phyloP scores from a whole-genome alignment of 2,113 vertebrate genomes.

The Meriones unguiculatus region DNA sequence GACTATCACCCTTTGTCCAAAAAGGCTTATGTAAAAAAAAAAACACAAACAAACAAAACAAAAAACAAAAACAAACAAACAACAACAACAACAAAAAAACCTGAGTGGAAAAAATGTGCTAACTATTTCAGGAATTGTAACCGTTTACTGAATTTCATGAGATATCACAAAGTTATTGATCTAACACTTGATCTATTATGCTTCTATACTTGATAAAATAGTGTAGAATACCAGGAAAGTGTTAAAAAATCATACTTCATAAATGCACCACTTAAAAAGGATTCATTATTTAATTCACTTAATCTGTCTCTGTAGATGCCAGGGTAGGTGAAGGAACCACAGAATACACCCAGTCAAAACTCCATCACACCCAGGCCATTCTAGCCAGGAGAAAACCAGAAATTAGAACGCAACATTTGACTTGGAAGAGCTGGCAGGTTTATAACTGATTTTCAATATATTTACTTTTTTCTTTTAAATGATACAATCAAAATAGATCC shows the following conservation, averaged over 20 bases:
- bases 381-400: neutral
- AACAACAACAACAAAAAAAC: slow-evolving; percentile 9
- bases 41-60: neutral
- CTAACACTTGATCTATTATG: neutral
- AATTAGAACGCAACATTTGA: neutral
- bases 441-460: neutral
- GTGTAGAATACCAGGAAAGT: neutral
- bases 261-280: neutral
- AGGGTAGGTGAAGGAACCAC: neutral
- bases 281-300: neutral
- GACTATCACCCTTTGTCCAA: neutral
- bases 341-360: neutral
- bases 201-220: slow-evolving; percentile 44
- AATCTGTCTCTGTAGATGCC: neutral
- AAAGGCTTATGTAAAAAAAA: neutral
- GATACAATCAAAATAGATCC: neutral
- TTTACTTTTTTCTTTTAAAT: slow-evolving; percentile 19
- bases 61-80: neutral
- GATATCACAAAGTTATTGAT: neutral
- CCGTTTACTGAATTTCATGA: neutral
- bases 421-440: neutral
- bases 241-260: neutral
- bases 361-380: neutral
- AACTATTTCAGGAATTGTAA: neutral
- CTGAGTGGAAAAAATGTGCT: neutral